phyloP scores from a whole-genome alignment of 92 coral and sea anemone species.

The Diadumene lineata region DNA sequence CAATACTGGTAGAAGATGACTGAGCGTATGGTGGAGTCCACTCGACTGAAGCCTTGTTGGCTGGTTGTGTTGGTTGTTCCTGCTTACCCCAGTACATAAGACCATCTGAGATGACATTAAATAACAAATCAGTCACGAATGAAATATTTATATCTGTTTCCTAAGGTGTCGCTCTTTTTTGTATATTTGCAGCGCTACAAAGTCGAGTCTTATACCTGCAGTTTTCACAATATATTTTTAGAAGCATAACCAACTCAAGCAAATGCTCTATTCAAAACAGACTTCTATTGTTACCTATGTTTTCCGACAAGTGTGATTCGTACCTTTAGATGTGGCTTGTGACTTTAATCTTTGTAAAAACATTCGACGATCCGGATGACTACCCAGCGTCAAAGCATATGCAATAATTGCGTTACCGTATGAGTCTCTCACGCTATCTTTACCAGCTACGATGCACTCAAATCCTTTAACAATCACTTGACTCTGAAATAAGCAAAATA shows the following conservation, averaged over 20 bases:
- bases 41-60: neutral
- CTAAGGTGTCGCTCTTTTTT: too few species aligned
- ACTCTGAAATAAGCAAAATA: neutral
- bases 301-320: too few species aligned
- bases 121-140: neutral
- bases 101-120: conserved; percentile 39
- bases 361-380: conserved; percentile 29
- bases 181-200: too few species aligned
- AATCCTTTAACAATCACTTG: conserved; percentile 27
- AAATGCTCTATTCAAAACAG: too few species aligned
- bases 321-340: conserved; percentile 78
- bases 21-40: conserved; percentile 57
- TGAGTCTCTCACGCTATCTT: conserved; percentile 59
- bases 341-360: conserved; percentile 53
- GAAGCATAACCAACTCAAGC: too few species aligned
- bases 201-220: too few species aligned
- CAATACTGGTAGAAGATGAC: conserved; percentile 77
- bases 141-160: neutral
- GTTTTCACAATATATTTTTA: too few species aligned
- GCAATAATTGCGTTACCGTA: conserved; percentile 76
- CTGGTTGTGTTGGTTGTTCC: neutral
- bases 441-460: conserved; percentile 44
- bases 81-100: conserved; percentile 72
- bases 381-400: conserved; percentile 69
- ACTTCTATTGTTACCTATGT: too few species aligned